phyloP scores from a whole-genome alignment of 53 echinoderm and acorn worm genomes.

The Apostichopus leukothele region DNA sequence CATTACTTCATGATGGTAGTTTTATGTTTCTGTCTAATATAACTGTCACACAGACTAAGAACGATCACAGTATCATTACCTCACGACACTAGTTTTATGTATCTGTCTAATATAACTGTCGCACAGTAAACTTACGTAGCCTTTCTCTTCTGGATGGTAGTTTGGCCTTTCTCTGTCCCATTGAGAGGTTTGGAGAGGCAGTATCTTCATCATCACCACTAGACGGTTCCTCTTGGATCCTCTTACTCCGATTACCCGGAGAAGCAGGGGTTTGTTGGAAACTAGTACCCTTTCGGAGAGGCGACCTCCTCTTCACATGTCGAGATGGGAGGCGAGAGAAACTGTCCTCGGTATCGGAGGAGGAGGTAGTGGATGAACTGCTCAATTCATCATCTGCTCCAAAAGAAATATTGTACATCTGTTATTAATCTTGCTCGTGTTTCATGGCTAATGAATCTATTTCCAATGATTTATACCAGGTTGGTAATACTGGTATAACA shows the following conservation, averaged over 20 bases:
- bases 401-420: not conserved
- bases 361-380: not conserved
- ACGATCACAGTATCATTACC: no score
- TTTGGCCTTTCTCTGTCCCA: not conserved
- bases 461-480: not conserved
- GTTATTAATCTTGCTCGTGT: no score
- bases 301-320: constrained; percentile 47
- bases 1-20: no score
- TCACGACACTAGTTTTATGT: no score
- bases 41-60: no score
- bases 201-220: constrained; percentile 27
- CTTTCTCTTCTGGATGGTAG: constrained; percentile 20
- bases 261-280: constrained; percentile 49
- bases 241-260: not conserved
- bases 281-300: not conserved
- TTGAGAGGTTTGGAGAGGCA: constrained; percentile 6
- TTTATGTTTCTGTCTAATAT: no score
- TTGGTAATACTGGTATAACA: no score
- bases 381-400: constrained; percentile 42
- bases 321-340: constrained; percentile 60
- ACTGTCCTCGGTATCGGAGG: constrained; percentile 56
- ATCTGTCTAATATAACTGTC: no score
- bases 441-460: not conserved
- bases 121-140: not conserved
- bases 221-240: not conserved